Base-by-base conservation (phyloP, 2,888 invertebrate genomes). In the Drosophila prostipennis region DNA sequence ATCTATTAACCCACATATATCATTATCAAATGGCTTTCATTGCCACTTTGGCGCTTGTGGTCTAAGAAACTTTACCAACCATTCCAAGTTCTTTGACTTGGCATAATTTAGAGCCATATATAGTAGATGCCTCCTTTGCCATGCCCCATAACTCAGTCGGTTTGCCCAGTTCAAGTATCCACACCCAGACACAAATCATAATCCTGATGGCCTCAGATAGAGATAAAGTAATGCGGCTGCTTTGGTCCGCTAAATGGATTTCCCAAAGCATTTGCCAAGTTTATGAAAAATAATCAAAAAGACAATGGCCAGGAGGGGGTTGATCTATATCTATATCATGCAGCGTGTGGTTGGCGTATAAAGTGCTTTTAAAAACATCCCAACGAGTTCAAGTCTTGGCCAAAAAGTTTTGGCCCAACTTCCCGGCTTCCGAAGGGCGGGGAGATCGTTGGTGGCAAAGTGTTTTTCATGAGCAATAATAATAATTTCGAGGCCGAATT, bases 231-330 rank as follows among this genome's bases (percentile, higher is more conserved):
- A 82, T 86, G 88, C 84, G 80, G 60, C 83, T 74, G 74, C 77
- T 74, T 48, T 57, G 19, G 49, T 57, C 69, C 64, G 72, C 76
- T 86, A 86, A 89, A 89, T 89, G 90, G 90, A 89, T 89, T 90
- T 90, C 76, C 73, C 76, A 74, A 78, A 85, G 71, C 79, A 80
- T 80, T 89, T 89, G 89, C 90, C 89, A 89, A 89, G 76, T 90
- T 89, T 89, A 81, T 81, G 76, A 84, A 87, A 84, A 79, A 88
- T 86, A 86, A 88, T 81, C 81, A 87, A 74, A 79, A 77, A 72
- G 70, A 43, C 46, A 29, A 45, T 39, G 51, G 53, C 8, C 26
- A 37, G 39, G 26, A 4, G 23, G 45, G 49, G 52, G 54, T 34
- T 52, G 37, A 52, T 51, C 54, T 46, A 65, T 39, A 65, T 65